A percentile compares a stretch with the other conserved stretches of the same genome.
Evolutionary conservation across 2,797 vertebrate genomes (phyloP).

Genomic region (Characodon lateralis): DNA sequence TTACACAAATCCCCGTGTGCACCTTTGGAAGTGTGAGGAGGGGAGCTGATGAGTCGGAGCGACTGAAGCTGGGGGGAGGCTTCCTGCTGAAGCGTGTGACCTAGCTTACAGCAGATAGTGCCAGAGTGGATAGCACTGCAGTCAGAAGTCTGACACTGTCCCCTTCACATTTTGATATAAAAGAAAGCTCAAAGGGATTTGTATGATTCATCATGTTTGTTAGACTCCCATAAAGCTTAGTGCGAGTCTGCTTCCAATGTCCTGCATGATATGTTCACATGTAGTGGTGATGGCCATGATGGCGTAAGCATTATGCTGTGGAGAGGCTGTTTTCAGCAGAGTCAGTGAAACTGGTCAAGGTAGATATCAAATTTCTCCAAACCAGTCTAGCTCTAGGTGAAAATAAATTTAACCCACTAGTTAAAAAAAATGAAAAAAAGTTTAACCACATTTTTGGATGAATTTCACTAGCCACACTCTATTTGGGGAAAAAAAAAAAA

Average conservation of each 20-base stretch:
- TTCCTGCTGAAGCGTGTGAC: constrained; percentile 32
- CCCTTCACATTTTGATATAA: constrained; percentile 24
- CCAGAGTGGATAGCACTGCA: constrained; percentile 38
- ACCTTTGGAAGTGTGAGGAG: constrained; percentile 29
- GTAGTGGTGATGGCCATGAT: background rate
- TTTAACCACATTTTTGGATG: too few relatives aligned
- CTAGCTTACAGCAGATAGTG: constrained; percentile 30
- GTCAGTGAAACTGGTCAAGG: background rate
- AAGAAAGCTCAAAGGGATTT: constrained; percentile 27
- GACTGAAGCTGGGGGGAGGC: background rate
- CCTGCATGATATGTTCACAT: background rate
- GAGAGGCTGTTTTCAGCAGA: too few relatives aligned
- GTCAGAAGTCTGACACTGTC: constrained; percentile 50
- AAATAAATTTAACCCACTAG: background rate
- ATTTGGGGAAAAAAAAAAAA: too few relatives aligned
- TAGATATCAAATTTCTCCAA: background rate
- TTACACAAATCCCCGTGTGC: constrained; percentile 56
- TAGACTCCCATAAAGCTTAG: background rate
- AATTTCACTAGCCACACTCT: too few relatives aligned
- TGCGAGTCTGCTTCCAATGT: background rate
- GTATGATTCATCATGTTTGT: background rate
- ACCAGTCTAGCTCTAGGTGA: too few relatives aligned
- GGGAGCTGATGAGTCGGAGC: background rate
- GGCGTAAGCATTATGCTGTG: too few relatives aligned
- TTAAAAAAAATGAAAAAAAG: too few relatives aligned